These are phyloP conservation scores for Phenganax marumi DNA, from an alignment of 92 coral and sea anemone genomes.

Conservation along the genomic window DNA sequence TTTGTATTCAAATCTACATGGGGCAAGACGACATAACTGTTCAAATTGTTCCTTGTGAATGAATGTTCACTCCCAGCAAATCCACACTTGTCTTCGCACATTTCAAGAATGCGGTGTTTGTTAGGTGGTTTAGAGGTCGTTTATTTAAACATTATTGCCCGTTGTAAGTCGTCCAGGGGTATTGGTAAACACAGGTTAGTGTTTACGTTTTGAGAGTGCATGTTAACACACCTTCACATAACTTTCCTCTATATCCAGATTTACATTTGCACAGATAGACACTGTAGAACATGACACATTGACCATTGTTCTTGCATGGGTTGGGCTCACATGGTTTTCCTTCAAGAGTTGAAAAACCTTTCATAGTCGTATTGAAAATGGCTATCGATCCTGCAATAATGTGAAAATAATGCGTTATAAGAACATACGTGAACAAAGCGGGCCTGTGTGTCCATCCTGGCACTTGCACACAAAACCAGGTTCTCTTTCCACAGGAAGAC, in stretches of 20 bases:
- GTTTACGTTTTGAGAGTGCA: background rate
- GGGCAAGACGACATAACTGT: background rate
- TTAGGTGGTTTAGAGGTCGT: background rate
- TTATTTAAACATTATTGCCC: background rate
- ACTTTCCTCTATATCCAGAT: constrained; percentile 73
- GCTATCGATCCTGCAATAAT: background rate
- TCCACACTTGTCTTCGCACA: background rate
- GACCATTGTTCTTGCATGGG: constrained; percentile 86
- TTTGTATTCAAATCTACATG: background rate
- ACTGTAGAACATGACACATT: constrained; percentile 93
- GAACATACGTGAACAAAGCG: constrained; percentile 79
- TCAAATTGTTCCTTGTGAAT: constrained; percentile 1
- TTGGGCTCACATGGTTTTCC: constrained; percentile 92
- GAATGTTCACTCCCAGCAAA: background rate
- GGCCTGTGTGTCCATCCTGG: constrained; percentile 78
- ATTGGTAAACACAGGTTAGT: background rate
- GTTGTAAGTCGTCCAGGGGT: background rate
- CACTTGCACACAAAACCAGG: constrained; percentile 74
- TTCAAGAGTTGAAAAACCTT: constrained; percentile 22
- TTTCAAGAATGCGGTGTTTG: background rate
- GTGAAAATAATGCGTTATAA: background rate
- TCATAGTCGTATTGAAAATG: background rate
- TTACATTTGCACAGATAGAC: constrained; percentile 92
- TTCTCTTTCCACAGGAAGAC: constrained; percentile 60
- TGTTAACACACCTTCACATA: constrained; percentile 70